Evolutionary conservation across 2,113 vertebrate species (phyloP).

Genomic region (Girardinichthys multiradiatus): DNA sequence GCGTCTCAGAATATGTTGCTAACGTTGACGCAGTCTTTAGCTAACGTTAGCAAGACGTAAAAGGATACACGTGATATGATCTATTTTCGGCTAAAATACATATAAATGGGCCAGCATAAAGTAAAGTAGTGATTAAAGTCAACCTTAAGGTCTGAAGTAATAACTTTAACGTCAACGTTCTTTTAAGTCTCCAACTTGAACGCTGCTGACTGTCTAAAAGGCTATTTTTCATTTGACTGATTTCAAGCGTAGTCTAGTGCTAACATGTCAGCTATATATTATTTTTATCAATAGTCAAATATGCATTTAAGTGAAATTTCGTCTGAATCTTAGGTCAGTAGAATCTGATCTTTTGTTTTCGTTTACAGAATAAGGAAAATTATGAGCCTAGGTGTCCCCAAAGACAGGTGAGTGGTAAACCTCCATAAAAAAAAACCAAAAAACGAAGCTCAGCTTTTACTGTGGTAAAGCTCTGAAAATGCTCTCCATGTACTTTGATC

Average conservation of each 20-base stretch:
- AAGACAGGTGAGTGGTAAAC: slow-evolving; percentile 59
- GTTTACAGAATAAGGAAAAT: slow-evolving; percentile 81
- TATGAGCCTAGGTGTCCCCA: slow-evolving; percentile 59
- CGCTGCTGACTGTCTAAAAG: neutral
- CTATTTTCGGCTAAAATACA: neutral
- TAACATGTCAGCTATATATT: no score
- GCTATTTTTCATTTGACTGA: neutral
- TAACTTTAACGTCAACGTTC: neutral
- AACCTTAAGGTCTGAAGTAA: neutral
- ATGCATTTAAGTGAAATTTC: neutral
- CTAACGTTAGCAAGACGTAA: neutral
- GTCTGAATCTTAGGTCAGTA: neutral
- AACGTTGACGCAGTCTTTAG: neutral
- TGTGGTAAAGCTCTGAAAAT: neutral
- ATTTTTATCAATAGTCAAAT: neutral
- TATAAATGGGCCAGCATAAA: no score
- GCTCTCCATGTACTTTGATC: no score
- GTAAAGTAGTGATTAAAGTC: neutral
- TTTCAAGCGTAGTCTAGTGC: neutral
- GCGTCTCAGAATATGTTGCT: neutral
- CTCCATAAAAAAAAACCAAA: neutral
- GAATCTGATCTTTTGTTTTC: neutral
- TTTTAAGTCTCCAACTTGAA: neutral
- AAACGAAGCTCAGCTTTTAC: neutral
- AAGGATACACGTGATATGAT: neutral